Conservation (phyloP, 2,888 invertebrate genomes). For the Cataglyphis livida region DNA sequence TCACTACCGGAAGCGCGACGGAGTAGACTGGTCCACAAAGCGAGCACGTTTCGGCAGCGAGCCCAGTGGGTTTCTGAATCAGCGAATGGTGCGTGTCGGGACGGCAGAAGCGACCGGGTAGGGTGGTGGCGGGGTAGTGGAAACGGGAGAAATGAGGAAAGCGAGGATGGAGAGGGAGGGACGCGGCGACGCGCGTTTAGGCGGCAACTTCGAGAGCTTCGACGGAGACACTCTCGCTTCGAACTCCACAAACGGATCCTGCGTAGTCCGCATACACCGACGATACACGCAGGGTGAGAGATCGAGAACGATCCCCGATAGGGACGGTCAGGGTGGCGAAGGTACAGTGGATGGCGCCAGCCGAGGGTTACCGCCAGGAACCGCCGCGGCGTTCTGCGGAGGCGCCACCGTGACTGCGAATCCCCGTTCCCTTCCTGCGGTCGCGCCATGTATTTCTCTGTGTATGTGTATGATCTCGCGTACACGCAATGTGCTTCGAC, state of each 20-base stretch:
- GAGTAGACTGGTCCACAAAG: conserved; percentile 56
- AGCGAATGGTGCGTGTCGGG: conserved; percentile 68
- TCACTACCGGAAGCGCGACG: conserved; percentile 38
- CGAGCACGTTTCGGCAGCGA: conserved; percentile 69
- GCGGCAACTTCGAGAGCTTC: conserved; percentile 55
- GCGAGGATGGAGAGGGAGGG: conserved; percentile 3
- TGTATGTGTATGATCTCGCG: conserved; percentile 13
- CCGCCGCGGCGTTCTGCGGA: conserved; percentile 73
- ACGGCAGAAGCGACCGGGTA: conserved; percentile 60
- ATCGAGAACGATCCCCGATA: conserved; percentile 55
- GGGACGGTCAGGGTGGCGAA: conserved; percentile 68
- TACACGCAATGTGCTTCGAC: conserved; percentile 13
- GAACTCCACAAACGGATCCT: conserved; percentile 32
- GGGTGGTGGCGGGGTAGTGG: conserved; percentile 17
- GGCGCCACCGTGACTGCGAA: conserved; percentile 70
- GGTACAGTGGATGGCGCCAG: conserved; percentile 70
- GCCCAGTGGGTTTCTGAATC: conserved; percentile 71
- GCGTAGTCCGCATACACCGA: conserved; percentile 56
- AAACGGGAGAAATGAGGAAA: conserved; percentile 20
- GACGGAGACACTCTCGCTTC: conserved; percentile 37
- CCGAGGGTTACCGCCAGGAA: conserved; percentile 57
- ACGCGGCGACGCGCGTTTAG: conserved; percentile 46
- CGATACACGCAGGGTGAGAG: conserved; percentile 54
- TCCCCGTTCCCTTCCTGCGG: conserved; percentile 55
- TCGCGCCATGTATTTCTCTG: conserved; percentile 57